Conservation (phyloP, 2,888 invertebrate genomes). For the Lepeophtheirus nordmannii region DNA sequence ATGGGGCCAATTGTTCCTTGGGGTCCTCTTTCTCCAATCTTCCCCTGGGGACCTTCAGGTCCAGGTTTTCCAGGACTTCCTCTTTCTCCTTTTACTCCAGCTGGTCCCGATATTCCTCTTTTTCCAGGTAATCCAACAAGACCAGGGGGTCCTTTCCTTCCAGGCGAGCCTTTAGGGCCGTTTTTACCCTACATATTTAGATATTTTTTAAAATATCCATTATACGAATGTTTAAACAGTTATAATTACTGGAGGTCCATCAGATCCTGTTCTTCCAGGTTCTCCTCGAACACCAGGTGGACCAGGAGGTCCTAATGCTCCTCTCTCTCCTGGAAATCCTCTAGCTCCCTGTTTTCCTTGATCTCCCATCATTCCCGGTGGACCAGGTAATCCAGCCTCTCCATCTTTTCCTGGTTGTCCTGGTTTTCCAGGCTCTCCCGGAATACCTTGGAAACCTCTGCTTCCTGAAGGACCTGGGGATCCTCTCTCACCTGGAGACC, state of each 20-base stretch:
- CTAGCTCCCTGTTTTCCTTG: constrained; percentile 44
- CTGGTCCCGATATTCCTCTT: constrained; percentile 48
- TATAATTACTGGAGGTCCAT: constrained; percentile 39
- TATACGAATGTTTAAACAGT: neutral
- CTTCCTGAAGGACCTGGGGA: constrained; percentile 58
- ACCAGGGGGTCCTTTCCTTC: constrained; percentile 53
- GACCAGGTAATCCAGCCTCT: constrained; percentile 52
- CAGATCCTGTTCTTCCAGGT: constrained; percentile 48
- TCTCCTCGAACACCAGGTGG: constrained; percentile 48
- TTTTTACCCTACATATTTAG: neutral
- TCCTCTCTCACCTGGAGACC: constrained; percentile 58
- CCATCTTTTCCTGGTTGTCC: constrained; percentile 68
- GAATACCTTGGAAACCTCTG: constrained; percentile 64
- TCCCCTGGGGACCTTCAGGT: constrained; percentile 59
- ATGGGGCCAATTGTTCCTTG: constrained; percentile 57
- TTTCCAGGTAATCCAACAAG: constrained; percentile 54
- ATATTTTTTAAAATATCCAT: neutral
- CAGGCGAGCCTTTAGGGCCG: constrained; percentile 45
- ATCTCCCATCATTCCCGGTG: constrained; percentile 40
- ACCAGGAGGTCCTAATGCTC: constrained; percentile 54
- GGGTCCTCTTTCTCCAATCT: constrained; percentile 57
- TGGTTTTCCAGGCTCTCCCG: constrained; percentile 54
- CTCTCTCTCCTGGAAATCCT: constrained; percentile 48
- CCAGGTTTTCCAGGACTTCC: constrained; percentile 52
- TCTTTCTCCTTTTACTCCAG: constrained; percentile 60